Conservation (phyloP, 2,113 vertebrate species). For the Paedocypris sp. region DNA sequence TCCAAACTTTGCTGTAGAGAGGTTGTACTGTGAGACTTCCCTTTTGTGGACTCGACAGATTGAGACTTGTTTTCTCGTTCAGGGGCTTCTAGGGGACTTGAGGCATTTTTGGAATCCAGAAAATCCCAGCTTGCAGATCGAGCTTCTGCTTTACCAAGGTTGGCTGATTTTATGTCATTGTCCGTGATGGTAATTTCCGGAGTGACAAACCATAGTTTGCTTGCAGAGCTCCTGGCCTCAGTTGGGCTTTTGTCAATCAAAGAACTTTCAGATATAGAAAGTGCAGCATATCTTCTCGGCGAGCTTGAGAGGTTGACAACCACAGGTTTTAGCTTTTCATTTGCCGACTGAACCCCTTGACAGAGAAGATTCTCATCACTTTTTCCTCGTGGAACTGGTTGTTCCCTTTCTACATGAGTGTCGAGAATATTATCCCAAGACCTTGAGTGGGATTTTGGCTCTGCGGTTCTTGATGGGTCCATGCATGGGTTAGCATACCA, state of each 20-base stretch:
- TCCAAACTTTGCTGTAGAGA: slow-evolving; percentile 88
- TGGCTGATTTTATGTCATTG: slow-evolving; percentile 74
- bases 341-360: slow-evolving; percentile 62
- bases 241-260: slow-evolving; percentile 77
- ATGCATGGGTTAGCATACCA: slow-evolving; percentile 72
- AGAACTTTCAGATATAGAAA: slow-evolving; percentile 91
- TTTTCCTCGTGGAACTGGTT: slow-evolving; percentile 69
- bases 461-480: slow-evolving; percentile 64
- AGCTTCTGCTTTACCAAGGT: slow-evolving; percentile 55
- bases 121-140: slow-evolving; percentile 75
- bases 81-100: slow-evolving; percentile 43
- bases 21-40: slow-evolving; percentile 57
- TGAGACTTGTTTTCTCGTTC: slow-evolving; percentile 39
- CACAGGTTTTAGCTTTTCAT: slow-evolving; percentile 78
- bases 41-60: slow-evolving; percentile 49
- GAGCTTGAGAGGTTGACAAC: slow-evolving; percentile 94
- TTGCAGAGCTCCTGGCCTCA: slow-evolving; percentile 50
- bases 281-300: slow-evolving; percentile 85
- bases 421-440: slow-evolving; percentile 96
- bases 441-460: slow-evolving; percentile 79
- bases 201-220: slow-evolving; percentile 84
- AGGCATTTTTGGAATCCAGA: slow-evolving; percentile 56
- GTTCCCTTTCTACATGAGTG: slow-evolving; percentile 65
- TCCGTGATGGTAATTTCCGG: slow-evolving; percentile 97
- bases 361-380: slow-evolving; percentile 87